Base-by-base conservation (phyloP, 1,140 invertebrate genomes). In the Monochamus saltuarius region DNA sequence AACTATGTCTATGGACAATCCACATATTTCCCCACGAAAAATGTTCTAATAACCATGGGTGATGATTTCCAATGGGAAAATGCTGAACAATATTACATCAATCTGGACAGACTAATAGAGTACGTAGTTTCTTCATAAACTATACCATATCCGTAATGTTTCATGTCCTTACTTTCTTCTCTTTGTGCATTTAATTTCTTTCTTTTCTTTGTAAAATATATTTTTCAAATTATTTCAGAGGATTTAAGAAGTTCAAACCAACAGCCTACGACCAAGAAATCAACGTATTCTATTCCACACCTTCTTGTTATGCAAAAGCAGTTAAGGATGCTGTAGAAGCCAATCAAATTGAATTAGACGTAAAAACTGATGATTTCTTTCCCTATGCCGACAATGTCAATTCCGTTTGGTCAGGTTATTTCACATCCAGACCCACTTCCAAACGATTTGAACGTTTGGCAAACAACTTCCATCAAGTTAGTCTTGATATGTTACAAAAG, bases 361-460 rank as follows among this genome's bases (percentile, higher is more conserved):
- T 67, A 11, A 75, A 77, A 67, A 53, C 62, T 14, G 70, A 77
- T 56, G 75, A 77, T 67, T 97, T 97, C 79, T 96, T 98, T 70
- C 96, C 97, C 0, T 98, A 98, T 77, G 88, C 93, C 0, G 89
- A 87, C 51, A 87, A 91, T 70, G 80, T 84, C 0, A 87, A 97
- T 68, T 80, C 89, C 0, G 98, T 88, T 75, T 99, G 96, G 97
- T 96, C 95, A 0, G 97, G 97, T 0, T 99, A 95, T 74, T 99
- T 93, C 73, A 94, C 93, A 0, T 97, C 94, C 0, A 82, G 92
- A 50, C 89, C 93, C 8, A 87, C 92, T 0, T 80, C 92, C 0
- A 97, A 97, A 69, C 85, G 85, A 42, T 90, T 83, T 70, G 90
- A 92, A 64, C 78, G 94, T 40, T 74, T 85, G 54, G 87, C 86